Evolutionary conservation across 2,113 vertebrate species (phyloP).

Genomic region (Laticauda colubrina): DNA sequence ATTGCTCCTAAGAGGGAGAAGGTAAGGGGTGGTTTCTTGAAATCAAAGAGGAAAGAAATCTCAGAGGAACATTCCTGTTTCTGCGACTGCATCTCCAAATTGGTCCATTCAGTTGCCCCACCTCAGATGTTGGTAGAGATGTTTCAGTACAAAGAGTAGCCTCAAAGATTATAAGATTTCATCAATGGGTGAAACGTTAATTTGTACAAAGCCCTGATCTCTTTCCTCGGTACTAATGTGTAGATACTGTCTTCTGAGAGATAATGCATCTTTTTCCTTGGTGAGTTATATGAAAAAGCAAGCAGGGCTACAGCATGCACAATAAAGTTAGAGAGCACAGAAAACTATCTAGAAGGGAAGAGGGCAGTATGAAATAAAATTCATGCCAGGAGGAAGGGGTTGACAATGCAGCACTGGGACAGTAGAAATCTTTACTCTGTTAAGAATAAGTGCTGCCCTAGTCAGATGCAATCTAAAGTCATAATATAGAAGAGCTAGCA

Average conservation of each 20-base stretch:
- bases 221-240: not conserved
- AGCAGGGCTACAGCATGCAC: not conserved
- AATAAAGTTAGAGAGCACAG: not conserved
- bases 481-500: not conserved
- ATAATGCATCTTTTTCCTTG: not conserved
- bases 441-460: not conserved
- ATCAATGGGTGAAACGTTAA: not conserved
- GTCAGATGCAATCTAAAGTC: too few species aligned
- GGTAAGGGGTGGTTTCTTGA: slow-evolving; percentile 66
- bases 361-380: not conserved
- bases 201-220: not conserved
- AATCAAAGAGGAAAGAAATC: not conserved
- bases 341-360: not conserved
- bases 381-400: too few species aligned
- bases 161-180: not conserved
- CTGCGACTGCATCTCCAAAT: not conserved
- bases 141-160: not conserved
- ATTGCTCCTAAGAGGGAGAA: slow-evolving; percentile 99
- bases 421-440: not conserved
- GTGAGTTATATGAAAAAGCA: not conserved
- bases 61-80: not conserved
- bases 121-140: not conserved
- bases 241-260: not conserved
- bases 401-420: not conserved
- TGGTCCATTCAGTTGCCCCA: not conserved